A percentile compares a stretch with the other conserved stretches of the same genome.
Conservation (phyloP, 2,113 vertebrate genomes). For the Climacteris rufus region DNA sequence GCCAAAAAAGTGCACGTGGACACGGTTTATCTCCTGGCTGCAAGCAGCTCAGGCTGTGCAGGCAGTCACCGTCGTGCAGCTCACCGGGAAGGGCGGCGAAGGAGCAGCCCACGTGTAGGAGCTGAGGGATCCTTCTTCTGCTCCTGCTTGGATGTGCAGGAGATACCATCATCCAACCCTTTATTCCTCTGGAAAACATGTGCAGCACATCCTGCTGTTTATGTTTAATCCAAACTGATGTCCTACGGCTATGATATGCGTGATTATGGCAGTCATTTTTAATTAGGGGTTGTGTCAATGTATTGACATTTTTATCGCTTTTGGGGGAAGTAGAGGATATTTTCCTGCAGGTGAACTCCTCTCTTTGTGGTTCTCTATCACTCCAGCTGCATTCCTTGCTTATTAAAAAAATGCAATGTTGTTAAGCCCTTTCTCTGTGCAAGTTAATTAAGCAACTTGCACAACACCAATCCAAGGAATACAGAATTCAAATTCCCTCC, state of each 20-base stretch:
- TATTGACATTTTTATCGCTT: constrained; percentile 32
- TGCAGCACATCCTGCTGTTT: background rate
- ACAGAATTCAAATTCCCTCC: constrained; percentile 11
- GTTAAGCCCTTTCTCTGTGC: background rate
- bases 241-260: background rate
- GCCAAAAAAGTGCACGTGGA: background rate
- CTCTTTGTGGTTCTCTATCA: background rate
- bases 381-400: background rate
- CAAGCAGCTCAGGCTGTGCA: background rate
- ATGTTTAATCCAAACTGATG: background rate
- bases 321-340: background rate
- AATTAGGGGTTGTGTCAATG: constrained; percentile 42
- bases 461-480: background rate
- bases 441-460: background rate
- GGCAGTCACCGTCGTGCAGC: accelerated
- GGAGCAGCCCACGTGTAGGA: accelerated
- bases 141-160: background rate
- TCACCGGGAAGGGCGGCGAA: accelerated
- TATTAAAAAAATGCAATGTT: background rate
- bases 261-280: constrained; percentile 45
- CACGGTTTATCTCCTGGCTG: background rate
- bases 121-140: background rate
- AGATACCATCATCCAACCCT: background rate
- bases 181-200: background rate
- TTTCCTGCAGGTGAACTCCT: constrained; percentile 10